Base-by-base conservation (phyloP, 2,888 invertebrate genomes). In the Idaea dimidiata region DNA sequence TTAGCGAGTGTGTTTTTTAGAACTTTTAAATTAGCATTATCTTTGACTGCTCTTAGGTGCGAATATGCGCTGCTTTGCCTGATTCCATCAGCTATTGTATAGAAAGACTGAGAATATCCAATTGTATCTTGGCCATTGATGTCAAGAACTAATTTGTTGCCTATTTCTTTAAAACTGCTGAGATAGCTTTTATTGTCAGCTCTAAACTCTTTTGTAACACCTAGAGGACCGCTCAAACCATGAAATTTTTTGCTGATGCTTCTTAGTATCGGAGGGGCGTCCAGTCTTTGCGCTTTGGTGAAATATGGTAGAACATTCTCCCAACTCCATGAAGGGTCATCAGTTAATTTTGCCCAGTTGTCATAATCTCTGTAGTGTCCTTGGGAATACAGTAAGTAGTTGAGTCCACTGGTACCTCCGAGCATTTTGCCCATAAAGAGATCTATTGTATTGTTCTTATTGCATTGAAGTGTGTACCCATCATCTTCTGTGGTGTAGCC, bases 141-240 rank as follows among this genome's bases (percentile, higher is more conserved):
- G 58, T 80, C 72, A 59, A 72, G 53, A 16, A 85, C 66, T n/a
- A 77, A 78, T 17, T 81, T 72, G 62, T 86, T 78, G 0, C 91
- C 91, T 62, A 85, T 68, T 70, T 93, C 87, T 61, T 72, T 66
- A 6, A 87, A 86, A 0, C 84, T 89, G 62, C 79, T 74, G 64
- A 81, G 71, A 61, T 77, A 80, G 0, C 64, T 66, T 5, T 70
- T 31, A 31, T 61, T 70, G 24, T 14, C 65, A 53, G 31, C 62
- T 16, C 55, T 61, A 16, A 64, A 54, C 32, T 73, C 72, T 63
- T 91, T 86, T 18, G 58, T 71, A 57, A 72, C 58, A 54, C 71
- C 70, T 1, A 81, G 17, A 6, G 68, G 69, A 0, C 80, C 82
- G 7, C 70, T 54, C 0, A 67, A 72, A 0, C 79, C 77, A 31